These are phyloP conservation scores for Trachelus iudaicus DNA, from an alignment of 2,888 invertebrate genomes.

Conservation along the genomic window DNA sequence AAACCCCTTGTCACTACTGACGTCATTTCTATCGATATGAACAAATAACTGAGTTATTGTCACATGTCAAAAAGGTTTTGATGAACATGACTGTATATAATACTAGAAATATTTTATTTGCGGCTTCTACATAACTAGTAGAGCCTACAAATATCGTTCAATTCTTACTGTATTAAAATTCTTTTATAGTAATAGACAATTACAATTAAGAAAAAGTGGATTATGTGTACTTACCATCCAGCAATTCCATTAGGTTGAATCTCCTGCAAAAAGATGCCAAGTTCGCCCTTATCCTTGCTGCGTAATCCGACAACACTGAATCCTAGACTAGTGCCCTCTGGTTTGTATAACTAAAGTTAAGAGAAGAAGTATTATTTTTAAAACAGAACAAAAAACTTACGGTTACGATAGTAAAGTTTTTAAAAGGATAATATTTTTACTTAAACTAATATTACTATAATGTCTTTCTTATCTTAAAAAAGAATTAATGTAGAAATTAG, in stretches of 20 bases:
- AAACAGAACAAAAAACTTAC: not conserved
- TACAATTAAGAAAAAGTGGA: not conserved
- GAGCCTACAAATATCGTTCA: too few relatives aligned
- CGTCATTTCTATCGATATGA: too few relatives aligned
- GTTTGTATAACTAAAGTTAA: conserved; percentile 69
- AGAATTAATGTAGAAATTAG: conserved; percentile 9
- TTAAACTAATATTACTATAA: not conserved
- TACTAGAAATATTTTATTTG: too few relatives aligned
- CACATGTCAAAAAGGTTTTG: too few relatives aligned
- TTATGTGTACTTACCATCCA: conserved; percentile 68
- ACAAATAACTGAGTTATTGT: too few relatives aligned
- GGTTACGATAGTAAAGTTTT: not conserved
- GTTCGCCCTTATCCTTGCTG: conserved; percentile 72
- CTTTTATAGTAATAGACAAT: too few relatives aligned
- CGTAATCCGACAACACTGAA: conserved; percentile 76
- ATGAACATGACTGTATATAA: too few relatives aligned
- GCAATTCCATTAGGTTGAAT: conserved; percentile 75
- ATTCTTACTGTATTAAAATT: too few relatives aligned
- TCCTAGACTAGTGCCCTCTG: conserved; percentile 76
- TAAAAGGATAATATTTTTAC: not conserved
- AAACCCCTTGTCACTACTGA: too few relatives aligned
- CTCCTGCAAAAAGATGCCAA: conserved; percentile 76
- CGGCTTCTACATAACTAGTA: too few relatives aligned
- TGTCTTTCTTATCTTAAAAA: not conserved
- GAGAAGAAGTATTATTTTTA: conserved; percentile 20